Percentiles rank a stretch among this genome's conserved stretches.
Conservation (phyloP, 2,797 vertebrate genomes). For the Enteromius anoplus region DNA sequence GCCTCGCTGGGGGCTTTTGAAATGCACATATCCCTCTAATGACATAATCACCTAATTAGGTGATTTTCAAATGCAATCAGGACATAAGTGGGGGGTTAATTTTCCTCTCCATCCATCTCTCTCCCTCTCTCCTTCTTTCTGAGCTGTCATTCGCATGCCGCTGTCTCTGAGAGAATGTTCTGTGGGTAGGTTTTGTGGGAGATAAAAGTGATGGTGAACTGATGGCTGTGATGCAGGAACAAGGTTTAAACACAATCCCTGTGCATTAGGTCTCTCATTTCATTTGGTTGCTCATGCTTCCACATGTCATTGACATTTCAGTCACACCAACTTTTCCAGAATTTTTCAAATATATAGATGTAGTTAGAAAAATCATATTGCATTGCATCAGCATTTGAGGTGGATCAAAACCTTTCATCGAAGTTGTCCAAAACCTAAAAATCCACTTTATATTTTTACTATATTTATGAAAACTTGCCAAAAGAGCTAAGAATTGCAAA, state of each 20-base stretch:
- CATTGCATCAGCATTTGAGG: background rate
- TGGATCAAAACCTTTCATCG: too few species aligned
- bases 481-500: background rate
- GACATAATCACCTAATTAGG: slow-evolving; percentile 97
- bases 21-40: slow-evolving; percentile 83
- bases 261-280: background rate
- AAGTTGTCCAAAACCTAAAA: too few species aligned
- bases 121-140: slow-evolving; percentile 76
- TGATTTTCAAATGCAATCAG: slow-evolving; percentile 84
- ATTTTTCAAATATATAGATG: background rate
- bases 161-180: slow-evolving; percentile 23
- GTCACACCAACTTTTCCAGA: background rate
- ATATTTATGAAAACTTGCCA: too few species aligned
- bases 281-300: background rate
- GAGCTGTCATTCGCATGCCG: slow-evolving; percentile 70
- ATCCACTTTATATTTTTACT: too few species aligned
- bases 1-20: slow-evolving; percentile 84
- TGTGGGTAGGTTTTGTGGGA: slow-evolving; percentile 37
- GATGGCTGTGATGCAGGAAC: background rate
- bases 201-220: background rate
- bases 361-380: background rate
- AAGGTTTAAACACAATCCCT: background rate
- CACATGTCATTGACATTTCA: background rate
- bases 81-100: slow-evolving; percentile 82
- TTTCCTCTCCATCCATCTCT: slow-evolving; percentile 80